Evolutionary conservation across 2,113 vertebrate genomes (phyloP).

Genomic region (Tychaedon coryphoeus): DNA sequence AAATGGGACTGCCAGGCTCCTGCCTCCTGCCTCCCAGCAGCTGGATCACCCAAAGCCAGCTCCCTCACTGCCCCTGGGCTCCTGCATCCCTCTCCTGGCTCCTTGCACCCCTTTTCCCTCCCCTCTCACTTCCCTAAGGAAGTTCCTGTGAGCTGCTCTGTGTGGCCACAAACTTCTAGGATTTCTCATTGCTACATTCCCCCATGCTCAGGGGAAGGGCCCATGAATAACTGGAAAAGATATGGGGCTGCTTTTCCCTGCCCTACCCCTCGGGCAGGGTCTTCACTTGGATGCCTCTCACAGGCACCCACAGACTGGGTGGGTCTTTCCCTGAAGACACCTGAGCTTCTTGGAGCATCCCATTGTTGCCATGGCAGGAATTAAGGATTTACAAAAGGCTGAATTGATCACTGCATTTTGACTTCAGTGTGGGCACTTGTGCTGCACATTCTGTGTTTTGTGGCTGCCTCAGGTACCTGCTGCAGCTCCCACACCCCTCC

Average conservation of each 20-base stretch:
- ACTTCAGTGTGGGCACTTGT: not conserved
- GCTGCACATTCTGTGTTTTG: not conserved
- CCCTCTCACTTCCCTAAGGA: accelerated
- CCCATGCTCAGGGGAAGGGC: not conserved
- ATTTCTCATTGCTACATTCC: not conserved
- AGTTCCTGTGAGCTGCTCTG: not conserved
- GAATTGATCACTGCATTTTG: not conserved
- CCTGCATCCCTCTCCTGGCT: not conserved
- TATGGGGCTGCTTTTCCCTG: not conserved
- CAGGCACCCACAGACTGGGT: not conserved
- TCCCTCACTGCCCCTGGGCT: not conserved
- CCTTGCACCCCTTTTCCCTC: not conserved
- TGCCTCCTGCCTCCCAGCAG: not conserved
- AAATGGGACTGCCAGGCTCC: not conserved
- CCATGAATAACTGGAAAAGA: not conserved
- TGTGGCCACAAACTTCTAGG: not conserved
- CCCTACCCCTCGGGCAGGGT: not conserved
- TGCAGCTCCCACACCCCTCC: not conserved
- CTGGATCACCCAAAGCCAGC: not conserved
- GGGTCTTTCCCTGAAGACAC: not conserved
- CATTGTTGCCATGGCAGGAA: not conserved
- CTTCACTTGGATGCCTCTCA: not conserved
- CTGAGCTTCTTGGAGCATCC: not conserved
- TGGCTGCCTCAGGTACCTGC: not conserved
- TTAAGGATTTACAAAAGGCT: too few species aligned